Evolutionary conservation across 2,113 vertebrate genomes (phyloP).

Genomic region (Conger conger): DNA sequence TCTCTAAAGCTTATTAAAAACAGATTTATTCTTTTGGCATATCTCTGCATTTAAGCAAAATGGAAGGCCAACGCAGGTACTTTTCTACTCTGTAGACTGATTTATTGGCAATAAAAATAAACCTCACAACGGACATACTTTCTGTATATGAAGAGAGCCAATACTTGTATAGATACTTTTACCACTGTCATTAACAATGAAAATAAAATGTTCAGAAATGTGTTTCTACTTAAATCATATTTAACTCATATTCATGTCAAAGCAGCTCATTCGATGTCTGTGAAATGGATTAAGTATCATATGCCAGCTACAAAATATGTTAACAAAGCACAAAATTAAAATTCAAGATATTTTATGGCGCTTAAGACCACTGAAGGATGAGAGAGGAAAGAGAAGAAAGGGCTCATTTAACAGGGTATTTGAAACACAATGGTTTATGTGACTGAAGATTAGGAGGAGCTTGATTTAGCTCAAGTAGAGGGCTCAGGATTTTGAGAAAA

Average conservation of each 20-base stretch:
- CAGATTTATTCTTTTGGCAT: background rate
- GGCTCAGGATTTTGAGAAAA: background rate
- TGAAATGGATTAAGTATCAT: background rate
- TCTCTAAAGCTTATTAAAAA: background rate
- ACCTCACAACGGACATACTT: background rate
- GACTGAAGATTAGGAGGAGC: background rate
- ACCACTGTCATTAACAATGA: constrained; percentile 3
- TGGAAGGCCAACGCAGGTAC: background rate
- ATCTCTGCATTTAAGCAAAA: background rate
- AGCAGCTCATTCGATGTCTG: background rate
- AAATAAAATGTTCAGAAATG: background rate
- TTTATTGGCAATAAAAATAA: background rate
- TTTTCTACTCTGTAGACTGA: background rate
- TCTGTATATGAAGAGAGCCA: background rate
- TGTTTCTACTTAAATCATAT: background rate
- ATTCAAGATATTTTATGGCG: background rate
- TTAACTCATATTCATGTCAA: background rate
- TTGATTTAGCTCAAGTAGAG: background rate
- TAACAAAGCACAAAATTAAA: background rate
- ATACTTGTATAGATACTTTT: background rate
- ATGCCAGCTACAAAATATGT: background rate
- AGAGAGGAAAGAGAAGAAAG: background rate
- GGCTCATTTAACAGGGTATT: background rate
- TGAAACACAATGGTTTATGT: background rate
- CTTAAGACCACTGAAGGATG: background rate